Evolutionary conservation across 1,140 invertebrate genomes (phyloP), one percentile per base, ranked within the genome.

Genomic region (Harlomillsia oculata): DNA sequence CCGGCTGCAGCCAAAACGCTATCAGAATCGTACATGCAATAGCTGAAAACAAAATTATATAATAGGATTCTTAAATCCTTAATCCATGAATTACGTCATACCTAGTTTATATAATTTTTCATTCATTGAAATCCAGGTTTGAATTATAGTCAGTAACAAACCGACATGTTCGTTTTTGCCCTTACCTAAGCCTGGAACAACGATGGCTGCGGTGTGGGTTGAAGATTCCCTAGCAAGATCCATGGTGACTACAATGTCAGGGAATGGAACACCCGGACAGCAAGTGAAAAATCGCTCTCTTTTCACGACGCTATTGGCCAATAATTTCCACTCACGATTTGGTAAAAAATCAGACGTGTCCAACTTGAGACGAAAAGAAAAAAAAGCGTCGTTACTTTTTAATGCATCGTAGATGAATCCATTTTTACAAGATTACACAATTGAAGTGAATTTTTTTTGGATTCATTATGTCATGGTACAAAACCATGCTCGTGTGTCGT

Each of bases 1-100:
- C 52, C 2, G 60, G 64, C 8, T 34, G 60, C 5, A 65, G 21
- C 64, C 64, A 65, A 26, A 65, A 65, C 3, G 60, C 37, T 2
- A 62, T 60, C 11, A 65, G 43, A 20, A 62, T 41, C 9, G 51
- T 52, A 0, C 25, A 29, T 9, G 64, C 63, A 37, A 65, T 62
- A 32, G 56, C 63, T 65, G 30, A 16, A 45, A 40, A 16, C 13
- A 13, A 39, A 0, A 28, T 3, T 18, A 59, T 1, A 14, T 16
- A 41, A 16, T 16, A 41, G n/a, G n/a, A n/a, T n/a, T n/a, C n/a
- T n/a, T n/a, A n/a, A n/a, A n/a, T n/a, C n/a, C n/a, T n/a, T n/a
- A n/a, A n/a, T n/a, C n/a, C n/a, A n/a, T n/a, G n/a, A n/a, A n/a
- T n/a, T n/a, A n/a, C n/a, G n/a, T n/a, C n/a, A n/a, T n/a, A n/a